These are phyloP conservation scores for Hippocampus zosterae DNA, from an alignment of 2,113 vertebrate genomes.

Conservation along the genomic window DNA sequence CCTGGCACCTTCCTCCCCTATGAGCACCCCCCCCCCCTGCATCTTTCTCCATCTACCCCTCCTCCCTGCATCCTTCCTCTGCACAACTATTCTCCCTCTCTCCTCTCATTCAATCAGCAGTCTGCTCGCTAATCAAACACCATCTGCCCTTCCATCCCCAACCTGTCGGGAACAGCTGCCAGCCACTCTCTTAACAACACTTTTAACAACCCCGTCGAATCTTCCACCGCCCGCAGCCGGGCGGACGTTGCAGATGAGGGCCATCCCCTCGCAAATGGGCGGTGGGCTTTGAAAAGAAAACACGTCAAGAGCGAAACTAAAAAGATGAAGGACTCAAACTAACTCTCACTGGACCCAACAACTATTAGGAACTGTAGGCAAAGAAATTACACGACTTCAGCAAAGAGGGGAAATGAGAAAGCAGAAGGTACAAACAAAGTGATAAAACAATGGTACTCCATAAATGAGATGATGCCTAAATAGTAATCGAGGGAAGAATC, in stretches of 20 bases:
- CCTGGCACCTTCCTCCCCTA: constrained; percentile 9
- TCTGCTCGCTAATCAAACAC: constrained; percentile 99
- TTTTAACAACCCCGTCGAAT: constrained; percentile 97
- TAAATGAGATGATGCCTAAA: constrained; percentile 80
- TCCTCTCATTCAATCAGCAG: constrained; percentile 62
- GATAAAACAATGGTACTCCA: constrained; percentile 66
- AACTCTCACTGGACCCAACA: constrained; percentile 51
- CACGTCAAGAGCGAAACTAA: background rate
- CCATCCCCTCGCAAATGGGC: constrained; percentile 15
- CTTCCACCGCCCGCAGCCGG: constrained; percentile 69
- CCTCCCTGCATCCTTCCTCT: constrained; percentile 30
- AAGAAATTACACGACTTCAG: constrained; percentile 43
- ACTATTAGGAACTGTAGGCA: constrained; percentile 16
- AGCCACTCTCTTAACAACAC: constrained; percentile 99
- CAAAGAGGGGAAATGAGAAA: constrained; percentile 39
- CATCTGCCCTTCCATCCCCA: constrained; percentile 99
- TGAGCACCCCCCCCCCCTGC: background rate
- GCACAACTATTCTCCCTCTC: constrained; percentile 11
- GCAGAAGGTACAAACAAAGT: constrained; percentile 48
- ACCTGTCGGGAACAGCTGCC: constrained; percentile 99
- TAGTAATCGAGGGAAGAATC: constrained; percentile 95
- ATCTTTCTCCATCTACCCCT: constrained; percentile 27
- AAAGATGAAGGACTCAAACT: constrained; percentile 5
- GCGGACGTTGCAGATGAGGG: constrained; percentile 26
- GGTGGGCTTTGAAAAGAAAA: background rate